phyloP scores from a whole-genome alignment of 2,113 vertebrate genomes.

The Pseudorectes ferrugineus region DNA sequence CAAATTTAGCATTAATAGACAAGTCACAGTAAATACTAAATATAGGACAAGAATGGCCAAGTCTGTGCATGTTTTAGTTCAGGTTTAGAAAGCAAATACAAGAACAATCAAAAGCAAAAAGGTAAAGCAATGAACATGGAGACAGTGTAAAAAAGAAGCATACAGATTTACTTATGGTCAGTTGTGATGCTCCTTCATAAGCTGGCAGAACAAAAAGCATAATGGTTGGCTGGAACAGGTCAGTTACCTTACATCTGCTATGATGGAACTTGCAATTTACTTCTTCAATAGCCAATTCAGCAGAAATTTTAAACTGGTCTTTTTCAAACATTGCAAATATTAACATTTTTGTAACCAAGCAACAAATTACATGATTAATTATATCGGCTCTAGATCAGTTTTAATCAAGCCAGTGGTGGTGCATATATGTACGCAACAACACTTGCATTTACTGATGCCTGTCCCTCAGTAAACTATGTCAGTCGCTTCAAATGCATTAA shows the following conservation, averaged over 20 bases:
- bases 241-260: constrained; percentile 84
- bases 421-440: not conserved
- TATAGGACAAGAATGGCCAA: constrained; percentile 80
- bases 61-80: constrained; percentile 82
- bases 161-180: constrained; percentile 83
- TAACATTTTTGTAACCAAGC: constrained; percentile 44
- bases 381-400: constrained; percentile 28
- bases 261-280: constrained; percentile 63
- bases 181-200: constrained; percentile 83
- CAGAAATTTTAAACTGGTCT: not conserved
- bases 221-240: constrained; percentile 82
- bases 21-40: constrained; percentile 81
- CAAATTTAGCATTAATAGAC: constrained; percentile 81
- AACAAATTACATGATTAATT: constrained; percentile 29
- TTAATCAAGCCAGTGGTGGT: constrained; percentile 31
- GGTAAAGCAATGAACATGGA: constrained; percentile 86
- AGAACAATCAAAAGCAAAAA: constrained; percentile 82
- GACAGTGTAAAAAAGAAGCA: constrained; percentile 83
- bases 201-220: constrained; percentile 81
- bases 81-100: constrained; percentile 83
- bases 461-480: constrained; percentile 12
- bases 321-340: constrained; percentile 49
- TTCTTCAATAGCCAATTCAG: constrained; percentile 67
- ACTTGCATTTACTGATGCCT: constrained; percentile 63
- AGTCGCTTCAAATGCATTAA: not conserved